A percentile compares a stretch with the other conserved stretches of the same genome.
Conservation (phyloP, 2,888 invertebrate species). For the Drepana falcataria region DNA sequence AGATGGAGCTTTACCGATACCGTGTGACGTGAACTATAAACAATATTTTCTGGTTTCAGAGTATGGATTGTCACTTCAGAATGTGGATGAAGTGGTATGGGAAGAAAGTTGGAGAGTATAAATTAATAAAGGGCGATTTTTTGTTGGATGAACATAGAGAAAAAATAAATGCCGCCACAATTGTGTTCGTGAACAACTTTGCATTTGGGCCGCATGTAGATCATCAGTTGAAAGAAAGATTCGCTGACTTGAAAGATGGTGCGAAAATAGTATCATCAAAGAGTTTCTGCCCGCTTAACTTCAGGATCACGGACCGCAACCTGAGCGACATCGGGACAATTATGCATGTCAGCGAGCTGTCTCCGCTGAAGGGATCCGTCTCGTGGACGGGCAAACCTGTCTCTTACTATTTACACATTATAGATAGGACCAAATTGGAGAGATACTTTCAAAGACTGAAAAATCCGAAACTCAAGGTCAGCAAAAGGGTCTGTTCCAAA, state of each 20-base stretch:
- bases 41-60: constrained; percentile 66
- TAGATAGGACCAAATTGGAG: constrained; percentile 98
- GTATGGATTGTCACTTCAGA: constrained; percentile 93
- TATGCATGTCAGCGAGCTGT: constrained; percentile 98
- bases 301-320: constrained; percentile 98
- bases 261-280: constrained; percentile 99
- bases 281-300: constrained; percentile 99
- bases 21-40: too few species aligned
- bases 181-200: constrained; percentile 99
- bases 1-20: neutral
- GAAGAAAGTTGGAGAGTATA: constrained; percentile 94
- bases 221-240: constrained; percentile 96
- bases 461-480: constrained; percentile 89
- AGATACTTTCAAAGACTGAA: constrained; percentile 97
- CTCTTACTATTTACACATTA: constrained; percentile 98
- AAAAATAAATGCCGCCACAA: constrained; percentile 94
- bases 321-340: constrained; percentile 99
- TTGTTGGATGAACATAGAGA: constrained; percentile 94
- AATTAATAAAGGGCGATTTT: constrained; percentile 96
- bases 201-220: constrained; percentile 99
- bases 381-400: constrained; percentile 99
- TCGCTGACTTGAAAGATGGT: constrained; percentile 96
- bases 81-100: constrained; percentile 99
- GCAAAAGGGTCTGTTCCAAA: constrained; percentile 78
- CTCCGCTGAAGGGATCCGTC: constrained; percentile 95